Conservation (phyloP, 1,140 invertebrate species). For the Diploscapter pachys region DNA sequence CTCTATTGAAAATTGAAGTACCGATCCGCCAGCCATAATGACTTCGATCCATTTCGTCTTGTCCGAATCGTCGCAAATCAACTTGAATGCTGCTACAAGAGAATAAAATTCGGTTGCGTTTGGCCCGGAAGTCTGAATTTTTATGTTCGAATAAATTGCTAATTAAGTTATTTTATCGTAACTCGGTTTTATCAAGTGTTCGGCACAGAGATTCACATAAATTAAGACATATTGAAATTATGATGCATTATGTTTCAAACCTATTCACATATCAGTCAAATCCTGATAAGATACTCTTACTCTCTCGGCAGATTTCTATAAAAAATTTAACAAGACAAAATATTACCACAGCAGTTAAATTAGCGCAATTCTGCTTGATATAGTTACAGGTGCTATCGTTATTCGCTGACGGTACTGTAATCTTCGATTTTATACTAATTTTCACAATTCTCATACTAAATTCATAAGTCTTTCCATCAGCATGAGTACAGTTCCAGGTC, state of each 20-base stretch:
- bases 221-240: conserved; percentile 11
- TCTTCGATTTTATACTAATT: background rate
- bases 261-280: background rate
- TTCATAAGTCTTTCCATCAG: conserved; percentile 19
- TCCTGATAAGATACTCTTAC: background rate
- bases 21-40: conserved; percentile 44
- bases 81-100: conserved; percentile 43
- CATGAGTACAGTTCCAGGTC: conserved; percentile 45
- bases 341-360: conserved; percentile 15
- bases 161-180: conserved; percentile 14
- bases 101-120: conserved; percentile 45
- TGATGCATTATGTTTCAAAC: background rate
- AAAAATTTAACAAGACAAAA: background rate
- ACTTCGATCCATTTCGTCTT: conserved; percentile 49
- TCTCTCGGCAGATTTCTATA: background rate
- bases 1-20: conserved; percentile 16
- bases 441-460: background rate
- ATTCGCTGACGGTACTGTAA: conserved; percentile 4
- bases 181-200: background rate
- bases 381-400: background rate
- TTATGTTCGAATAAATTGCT: conserved; percentile 1
- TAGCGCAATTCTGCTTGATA: no score
- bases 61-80: conserved; percentile 48
- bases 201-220: background rate
- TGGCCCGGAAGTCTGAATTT: background rate